These are phyloP conservation scores for Ara ararauna DNA, from an alignment of 2,797 vertebrate species.

Conservation along the genomic window DNA sequence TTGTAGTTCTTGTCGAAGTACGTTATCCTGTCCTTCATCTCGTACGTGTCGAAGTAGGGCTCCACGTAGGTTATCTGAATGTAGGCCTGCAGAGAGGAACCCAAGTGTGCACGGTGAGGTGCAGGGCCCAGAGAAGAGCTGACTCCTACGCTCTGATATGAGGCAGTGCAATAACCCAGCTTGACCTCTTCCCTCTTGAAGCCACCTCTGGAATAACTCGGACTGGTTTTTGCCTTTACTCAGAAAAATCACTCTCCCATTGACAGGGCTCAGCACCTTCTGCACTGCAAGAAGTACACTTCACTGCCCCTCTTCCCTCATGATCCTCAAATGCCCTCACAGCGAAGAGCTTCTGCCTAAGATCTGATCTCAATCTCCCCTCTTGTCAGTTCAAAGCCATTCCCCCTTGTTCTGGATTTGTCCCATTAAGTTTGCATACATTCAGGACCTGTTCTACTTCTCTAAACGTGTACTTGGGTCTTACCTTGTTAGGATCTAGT, in stretches of 20 bases:
- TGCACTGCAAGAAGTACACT: neutral
- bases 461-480: neutral
- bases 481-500: conserved; percentile 95
- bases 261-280: neutral
- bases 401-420: neutral
- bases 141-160: neutral
- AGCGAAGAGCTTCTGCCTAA: neutral
- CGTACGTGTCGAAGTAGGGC: conserved; percentile 96
- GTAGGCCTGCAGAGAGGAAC: conserved; percentile 84
- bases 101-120: neutral
- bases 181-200: neutral
- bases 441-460: neutral
- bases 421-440: fast-evolving
- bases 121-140: neutral
- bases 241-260: fast-evolving
- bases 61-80: conserved; percentile 98
- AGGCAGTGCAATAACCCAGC: neutral
- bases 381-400: neutral
- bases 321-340: neutral
- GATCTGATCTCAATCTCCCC: neutral
- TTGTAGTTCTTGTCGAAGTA: conserved; percentile 99
- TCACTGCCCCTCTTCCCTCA: neutral
- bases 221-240: neutral
- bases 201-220: neutral
- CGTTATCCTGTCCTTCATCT: conserved; percentile 99